Evolutionary conservation across 2,113 vertebrate species (phyloP).

Genomic region (Cromileptes altivelis): DNA sequence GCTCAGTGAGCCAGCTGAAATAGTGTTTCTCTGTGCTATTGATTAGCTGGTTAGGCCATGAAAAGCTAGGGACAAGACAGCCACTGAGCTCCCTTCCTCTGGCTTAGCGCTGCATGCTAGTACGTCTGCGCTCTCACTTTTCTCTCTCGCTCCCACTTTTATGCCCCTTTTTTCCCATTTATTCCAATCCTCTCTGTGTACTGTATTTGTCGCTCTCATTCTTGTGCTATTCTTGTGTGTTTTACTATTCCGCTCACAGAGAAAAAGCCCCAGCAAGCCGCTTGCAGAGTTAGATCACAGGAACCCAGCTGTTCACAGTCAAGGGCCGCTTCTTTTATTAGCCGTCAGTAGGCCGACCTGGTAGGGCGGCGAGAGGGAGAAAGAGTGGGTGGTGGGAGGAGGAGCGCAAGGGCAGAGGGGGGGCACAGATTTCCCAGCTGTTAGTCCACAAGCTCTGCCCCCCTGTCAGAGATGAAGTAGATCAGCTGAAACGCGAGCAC

Average conservation of each 20-base stretch:
- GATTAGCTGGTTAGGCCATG: slow-evolving; percentile 81
- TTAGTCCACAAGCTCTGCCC: slow-evolving; percentile 68
- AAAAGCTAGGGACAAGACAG: slow-evolving; percentile 70
- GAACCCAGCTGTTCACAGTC: slow-evolving; percentile 83
- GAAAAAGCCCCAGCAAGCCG: slow-evolving; percentile 46
- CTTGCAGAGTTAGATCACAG: slow-evolving; percentile 74
- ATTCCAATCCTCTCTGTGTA: slow-evolving; percentile 33
- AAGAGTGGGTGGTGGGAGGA: slow-evolving; percentile 56
- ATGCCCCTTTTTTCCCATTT: slow-evolving; percentile 5
- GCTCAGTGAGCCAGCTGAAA: slow-evolving; percentile 70
- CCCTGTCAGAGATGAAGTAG: slow-evolving; percentile 75
- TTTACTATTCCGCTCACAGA: slow-evolving; percentile 53
- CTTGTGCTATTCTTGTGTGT: slow-evolving; percentile 47
- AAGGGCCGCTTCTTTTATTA: slow-evolving; percentile 85
- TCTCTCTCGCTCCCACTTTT: background rate
- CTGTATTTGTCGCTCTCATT: slow-evolving; percentile 39
- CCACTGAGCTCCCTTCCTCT: slow-evolving; percentile 64
- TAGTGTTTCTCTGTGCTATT: slow-evolving; percentile 77
- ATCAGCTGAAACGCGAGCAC: slow-evolving; percentile 49
- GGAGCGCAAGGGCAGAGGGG: slow-evolving; percentile 32
- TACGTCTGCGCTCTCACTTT: slow-evolving; percentile 47
- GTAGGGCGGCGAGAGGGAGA: slow-evolving; percentile 61
- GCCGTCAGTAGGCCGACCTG: slow-evolving; percentile 70
- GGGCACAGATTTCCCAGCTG: slow-evolving; percentile 80
- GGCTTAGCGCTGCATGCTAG: slow-evolving; percentile 37